Evolutionary conservation across 1,140 invertebrate species (phyloP).

Genomic region (Trichonephila clavipes): DNA sequence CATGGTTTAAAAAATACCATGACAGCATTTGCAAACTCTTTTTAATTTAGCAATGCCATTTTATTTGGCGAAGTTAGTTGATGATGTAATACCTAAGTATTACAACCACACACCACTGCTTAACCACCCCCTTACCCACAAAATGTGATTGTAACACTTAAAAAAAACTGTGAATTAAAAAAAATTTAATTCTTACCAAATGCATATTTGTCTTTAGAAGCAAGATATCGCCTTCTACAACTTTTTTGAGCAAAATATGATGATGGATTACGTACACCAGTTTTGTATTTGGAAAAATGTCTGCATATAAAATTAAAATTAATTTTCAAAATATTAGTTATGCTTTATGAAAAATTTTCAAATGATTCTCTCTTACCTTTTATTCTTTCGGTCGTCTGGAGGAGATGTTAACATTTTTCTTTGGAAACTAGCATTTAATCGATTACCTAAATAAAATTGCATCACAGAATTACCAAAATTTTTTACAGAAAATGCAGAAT

Average conservation of each 20-base stretch:
- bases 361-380: not conserved
- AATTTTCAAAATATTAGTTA: not conserved
- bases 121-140: too few species aligned
- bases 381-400: not conserved
- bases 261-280: not conserved
- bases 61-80: too few species aligned
- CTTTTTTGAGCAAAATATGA: not conserved
- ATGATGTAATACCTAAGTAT: too few species aligned
- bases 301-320: not conserved
- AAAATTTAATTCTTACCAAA: not conserved
- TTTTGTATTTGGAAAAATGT: not conserved
- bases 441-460: not conserved
- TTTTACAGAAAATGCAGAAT: too few species aligned
- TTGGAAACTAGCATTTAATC: not conserved
- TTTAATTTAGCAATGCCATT: too few species aligned
- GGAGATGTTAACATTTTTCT: not conserved
- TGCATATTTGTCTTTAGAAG: not conserved
- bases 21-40: too few species aligned
- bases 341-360: not conserved
- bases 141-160: too few species aligned
- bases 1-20: too few species aligned
- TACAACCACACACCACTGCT: too few species aligned
- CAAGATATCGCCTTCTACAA: not conserved
- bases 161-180: not conserved
- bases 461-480: too few species aligned